These are phyloP conservation scores for Bombus waltoni DNA, from an alignment of 1,140 invertebrate species.

Conservation along the genomic window DNA sequence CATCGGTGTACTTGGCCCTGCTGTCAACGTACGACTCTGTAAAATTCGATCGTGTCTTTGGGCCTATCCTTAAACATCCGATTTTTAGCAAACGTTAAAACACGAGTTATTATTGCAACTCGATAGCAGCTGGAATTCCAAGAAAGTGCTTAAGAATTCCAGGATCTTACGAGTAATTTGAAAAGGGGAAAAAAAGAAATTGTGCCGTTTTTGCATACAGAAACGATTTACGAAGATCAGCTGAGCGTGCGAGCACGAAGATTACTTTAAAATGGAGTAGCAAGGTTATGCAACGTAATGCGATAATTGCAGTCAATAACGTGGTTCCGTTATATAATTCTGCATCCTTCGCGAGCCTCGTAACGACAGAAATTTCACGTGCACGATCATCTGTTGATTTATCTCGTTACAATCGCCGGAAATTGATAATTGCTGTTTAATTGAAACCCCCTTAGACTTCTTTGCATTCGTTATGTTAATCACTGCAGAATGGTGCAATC, in stretches of 20 bases:
- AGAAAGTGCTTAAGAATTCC: not conserved
- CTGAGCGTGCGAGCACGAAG: not conserved
- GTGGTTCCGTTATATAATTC: conserved; percentile 41
- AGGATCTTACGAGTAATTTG: not conserved
- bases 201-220: not conserved
- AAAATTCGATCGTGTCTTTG: no score
- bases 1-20: no score
- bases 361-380: conserved; percentile 15
- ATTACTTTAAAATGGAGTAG: conserved; percentile 14
- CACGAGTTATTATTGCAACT: not conserved
- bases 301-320: conserved; percentile 40
- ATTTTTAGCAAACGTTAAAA: not conserved
- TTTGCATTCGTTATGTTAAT: not conserved
- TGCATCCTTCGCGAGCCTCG: conserved; percentile 10
- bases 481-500: not conserved
- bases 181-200: not conserved
- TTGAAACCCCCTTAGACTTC: not conserved
- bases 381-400: conserved; percentile 11
- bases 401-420: conserved; percentile 26
- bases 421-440: not conserved
- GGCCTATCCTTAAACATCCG: no score
- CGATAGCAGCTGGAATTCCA: not conserved
- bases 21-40: no score
- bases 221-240: not conserved
- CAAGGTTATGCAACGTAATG: conserved; percentile 37